A percentile compares a stretch with the other conserved stretches of the same genome.
phyloP scores from a whole-genome alignment of 2,113 vertebrate genomes.

The Litocranius walleri region DNA sequence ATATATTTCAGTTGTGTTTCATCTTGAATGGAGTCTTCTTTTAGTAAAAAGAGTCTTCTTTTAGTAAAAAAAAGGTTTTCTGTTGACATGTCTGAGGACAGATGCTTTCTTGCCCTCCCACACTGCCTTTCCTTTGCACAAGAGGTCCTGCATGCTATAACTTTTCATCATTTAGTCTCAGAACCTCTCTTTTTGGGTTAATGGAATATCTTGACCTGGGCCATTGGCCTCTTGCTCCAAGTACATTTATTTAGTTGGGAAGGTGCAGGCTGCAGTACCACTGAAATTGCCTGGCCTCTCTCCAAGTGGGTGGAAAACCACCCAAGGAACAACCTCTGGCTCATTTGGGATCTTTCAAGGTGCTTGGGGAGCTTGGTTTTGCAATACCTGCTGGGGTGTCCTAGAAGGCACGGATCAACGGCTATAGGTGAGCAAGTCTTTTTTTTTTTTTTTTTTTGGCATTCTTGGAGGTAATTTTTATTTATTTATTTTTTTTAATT shows the following conservation, averaged over 20 bases:
- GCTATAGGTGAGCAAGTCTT: not conserved
- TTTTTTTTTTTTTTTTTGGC: no score
- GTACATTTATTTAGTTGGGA: not conserved
- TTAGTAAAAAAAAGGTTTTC: not conserved
- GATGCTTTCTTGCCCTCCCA: not conserved
- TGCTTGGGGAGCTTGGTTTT: not conserved
- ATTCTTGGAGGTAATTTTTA: no score
- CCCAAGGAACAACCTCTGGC: not conserved
- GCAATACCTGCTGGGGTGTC: not conserved
- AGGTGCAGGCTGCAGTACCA: not conserved
- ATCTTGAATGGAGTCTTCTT: constrained; percentile 10
- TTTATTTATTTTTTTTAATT: no score
- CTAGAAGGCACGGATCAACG: not conserved
- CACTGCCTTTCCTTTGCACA: not conserved
- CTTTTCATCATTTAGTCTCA: not conserved
- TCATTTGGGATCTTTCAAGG: not conserved
- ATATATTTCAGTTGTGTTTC: constrained; percentile 14
- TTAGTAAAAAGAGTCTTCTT: not conserved
- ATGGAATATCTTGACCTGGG: not conserved
- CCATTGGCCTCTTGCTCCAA: not conserved
- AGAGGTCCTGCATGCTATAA: no score
- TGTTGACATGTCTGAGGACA: not conserved
- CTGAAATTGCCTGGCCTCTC: not conserved
- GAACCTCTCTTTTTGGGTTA: not conserved
- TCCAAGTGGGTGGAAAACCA: not conserved